Evolutionary conservation across 1,140 invertebrate species (phyloP).

Genomic region (Pteromalus puparum): DNA sequence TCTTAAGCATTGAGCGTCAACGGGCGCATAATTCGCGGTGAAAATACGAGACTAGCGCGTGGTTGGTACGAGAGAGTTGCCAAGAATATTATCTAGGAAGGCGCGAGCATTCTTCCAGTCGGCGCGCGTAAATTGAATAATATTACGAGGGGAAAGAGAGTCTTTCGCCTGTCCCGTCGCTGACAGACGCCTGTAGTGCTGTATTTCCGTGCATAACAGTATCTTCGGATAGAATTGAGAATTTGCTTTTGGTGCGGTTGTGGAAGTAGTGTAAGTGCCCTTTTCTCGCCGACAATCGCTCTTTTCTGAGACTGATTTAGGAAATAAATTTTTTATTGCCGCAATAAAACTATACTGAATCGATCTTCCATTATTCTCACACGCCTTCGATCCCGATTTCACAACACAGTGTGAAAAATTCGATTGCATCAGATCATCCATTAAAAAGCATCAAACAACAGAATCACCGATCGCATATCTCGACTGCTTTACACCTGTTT

Average conservation of each 20-base stretch:
- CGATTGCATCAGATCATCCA: neutral
- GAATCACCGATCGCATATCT: neutral
- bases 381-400: too few species aligned
- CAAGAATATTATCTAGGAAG: neutral
- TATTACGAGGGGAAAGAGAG: neutral
- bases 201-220: too few species aligned
- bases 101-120: slow-evolving; percentile 2
- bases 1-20: neutral
- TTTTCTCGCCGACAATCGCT: too few species aligned
- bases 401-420: neutral
- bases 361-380: too few species aligned
- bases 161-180: too few species aligned
- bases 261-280: too few species aligned
- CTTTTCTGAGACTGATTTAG: too few species aligned
- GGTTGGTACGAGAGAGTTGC: neutral
- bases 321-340: too few species aligned
- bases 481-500: neutral
- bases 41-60: neutral
- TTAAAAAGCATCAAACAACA: neutral
- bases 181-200: too few species aligned
- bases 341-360: too few species aligned
- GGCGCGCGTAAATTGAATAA: slow-evolving; percentile 21
- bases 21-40: neutral
- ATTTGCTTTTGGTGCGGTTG: too few species aligned
- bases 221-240: too few species aligned